Conservation (phyloP, 2,797 vertebrate genomes). For the Phataginus tricuspis region DNA sequence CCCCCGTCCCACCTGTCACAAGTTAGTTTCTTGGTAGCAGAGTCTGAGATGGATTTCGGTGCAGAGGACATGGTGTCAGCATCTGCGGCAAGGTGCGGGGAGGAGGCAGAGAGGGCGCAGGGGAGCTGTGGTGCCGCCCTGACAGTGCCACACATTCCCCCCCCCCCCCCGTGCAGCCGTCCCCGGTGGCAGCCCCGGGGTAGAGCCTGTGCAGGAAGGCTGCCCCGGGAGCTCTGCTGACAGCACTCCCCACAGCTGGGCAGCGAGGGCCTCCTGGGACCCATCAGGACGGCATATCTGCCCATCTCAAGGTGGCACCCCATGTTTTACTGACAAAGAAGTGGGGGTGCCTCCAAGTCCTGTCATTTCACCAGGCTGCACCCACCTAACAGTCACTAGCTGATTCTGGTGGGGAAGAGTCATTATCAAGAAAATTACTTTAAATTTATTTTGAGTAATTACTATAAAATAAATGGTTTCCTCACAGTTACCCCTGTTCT, state of each 20-base stretch:
- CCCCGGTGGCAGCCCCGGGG: no score
- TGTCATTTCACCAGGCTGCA: fast-evolving
- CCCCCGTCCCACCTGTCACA: background rate
- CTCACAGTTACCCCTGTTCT: background rate
- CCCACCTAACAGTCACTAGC: background rate
- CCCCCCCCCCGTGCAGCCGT: no score
- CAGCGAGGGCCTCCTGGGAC: background rate
- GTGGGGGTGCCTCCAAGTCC: background rate
- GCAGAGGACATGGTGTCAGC: background rate
- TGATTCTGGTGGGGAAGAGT: background rate
- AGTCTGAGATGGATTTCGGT: background rate
- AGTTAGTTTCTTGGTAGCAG: background rate
- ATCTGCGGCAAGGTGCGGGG: background rate
- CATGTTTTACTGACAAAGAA: no score
- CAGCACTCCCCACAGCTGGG: background rate
- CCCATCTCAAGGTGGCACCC: fast-evolving
- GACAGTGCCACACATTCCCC: background rate
- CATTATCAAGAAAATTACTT: background rate
- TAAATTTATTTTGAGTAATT: background rate
- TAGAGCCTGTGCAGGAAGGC: background rate
- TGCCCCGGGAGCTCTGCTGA: fast-evolving
- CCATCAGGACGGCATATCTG: no score
- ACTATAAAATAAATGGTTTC: background rate
- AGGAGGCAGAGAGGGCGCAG: background rate
- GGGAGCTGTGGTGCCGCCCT: background rate